Percentiles rank a stretch among this genome's conserved stretches.
phyloP scores from a whole-genome alignment of 2,888 invertebrate species.

The Neocrepidodera transversa region DNA sequence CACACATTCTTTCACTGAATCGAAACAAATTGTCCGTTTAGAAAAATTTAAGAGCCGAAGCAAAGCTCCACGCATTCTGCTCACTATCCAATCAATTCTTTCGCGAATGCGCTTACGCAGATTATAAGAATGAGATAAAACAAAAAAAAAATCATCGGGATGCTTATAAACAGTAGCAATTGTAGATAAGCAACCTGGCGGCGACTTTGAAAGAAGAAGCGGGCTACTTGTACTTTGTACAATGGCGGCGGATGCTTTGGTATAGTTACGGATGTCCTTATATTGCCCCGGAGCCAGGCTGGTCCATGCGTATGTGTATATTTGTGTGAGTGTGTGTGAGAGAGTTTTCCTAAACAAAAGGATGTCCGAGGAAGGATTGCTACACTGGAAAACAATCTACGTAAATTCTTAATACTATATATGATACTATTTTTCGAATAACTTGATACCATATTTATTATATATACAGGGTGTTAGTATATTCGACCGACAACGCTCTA shows the following conservation, averaged over 20 bases:
- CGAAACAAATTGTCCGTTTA: too few species aligned
- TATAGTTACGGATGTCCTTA: constrained; percentile 43
- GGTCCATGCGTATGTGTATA: constrained; percentile 36
- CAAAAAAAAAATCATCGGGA: constrained; percentile 44
- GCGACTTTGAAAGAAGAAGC: constrained; percentile 51
- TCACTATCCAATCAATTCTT: constrained; percentile 30
- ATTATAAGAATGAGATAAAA: constrained; percentile 39
- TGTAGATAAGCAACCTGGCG: constrained; percentile 55
- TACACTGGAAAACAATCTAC: too few species aligned
- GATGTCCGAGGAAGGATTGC: too few species aligned
- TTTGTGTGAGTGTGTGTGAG: constrained; percentile 27
- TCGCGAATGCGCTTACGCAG: constrained; percentile 29
- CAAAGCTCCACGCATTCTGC: constrained; percentile 20
- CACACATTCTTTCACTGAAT: too few species aligned
- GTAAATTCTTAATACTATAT: too few species aligned
- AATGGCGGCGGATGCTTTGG: constrained; percentile 40
- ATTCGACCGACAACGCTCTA: too few species aligned
- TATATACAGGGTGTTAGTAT: too few species aligned
- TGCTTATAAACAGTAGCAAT: constrained; percentile 55
- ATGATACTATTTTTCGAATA: too few species aligned
- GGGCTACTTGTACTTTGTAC: constrained; percentile 50
- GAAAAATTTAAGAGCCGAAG: too few species aligned
- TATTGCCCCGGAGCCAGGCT: constrained; percentile 30
- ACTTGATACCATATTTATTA: too few species aligned
- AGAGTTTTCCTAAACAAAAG: constrained; percentile 45